phyloP scores from a whole-genome alignment of 2,797 vertebrate species.

The Australoheros facetus region DNA sequence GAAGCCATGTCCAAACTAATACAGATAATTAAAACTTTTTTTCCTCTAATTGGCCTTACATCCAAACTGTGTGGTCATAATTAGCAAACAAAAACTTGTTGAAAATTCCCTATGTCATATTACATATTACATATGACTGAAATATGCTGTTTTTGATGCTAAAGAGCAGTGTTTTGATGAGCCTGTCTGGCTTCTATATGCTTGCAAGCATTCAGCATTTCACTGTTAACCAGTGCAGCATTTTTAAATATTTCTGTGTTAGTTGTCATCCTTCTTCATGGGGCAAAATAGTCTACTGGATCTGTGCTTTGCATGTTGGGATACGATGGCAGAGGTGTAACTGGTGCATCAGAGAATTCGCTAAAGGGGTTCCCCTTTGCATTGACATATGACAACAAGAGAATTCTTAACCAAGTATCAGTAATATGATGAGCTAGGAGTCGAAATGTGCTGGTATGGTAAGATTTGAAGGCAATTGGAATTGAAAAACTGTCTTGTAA shows the following conservation, averaged over 20 bases:
- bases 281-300: rapidly evolving
- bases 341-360: neutral
- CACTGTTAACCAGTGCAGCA: neutral
- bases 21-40: neutral
- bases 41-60: neutral
- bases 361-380: neutral
- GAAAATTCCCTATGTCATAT: neutral
- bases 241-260: neutral
- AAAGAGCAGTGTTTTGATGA: neutral
- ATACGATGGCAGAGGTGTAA: neutral
- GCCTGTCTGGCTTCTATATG: neutral
- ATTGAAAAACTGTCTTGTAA: neutral
- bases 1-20: constrained; percentile 11
- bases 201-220: neutral
- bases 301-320: neutral
- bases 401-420: neutral
- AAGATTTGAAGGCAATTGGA: neutral
- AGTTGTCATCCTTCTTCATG: neutral
- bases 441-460: neutral
- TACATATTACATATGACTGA: neutral
- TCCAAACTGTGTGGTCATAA: neutral
- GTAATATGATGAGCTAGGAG: rapidly evolving
- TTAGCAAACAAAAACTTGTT: neutral
- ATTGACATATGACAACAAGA: neutral
- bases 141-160: neutral